Evolutionary conservation across 1,140 invertebrate genomes (phyloP), one percentile per base, ranked within the genome.

Genomic region (Ceratoteleas bidentatus): DNA sequence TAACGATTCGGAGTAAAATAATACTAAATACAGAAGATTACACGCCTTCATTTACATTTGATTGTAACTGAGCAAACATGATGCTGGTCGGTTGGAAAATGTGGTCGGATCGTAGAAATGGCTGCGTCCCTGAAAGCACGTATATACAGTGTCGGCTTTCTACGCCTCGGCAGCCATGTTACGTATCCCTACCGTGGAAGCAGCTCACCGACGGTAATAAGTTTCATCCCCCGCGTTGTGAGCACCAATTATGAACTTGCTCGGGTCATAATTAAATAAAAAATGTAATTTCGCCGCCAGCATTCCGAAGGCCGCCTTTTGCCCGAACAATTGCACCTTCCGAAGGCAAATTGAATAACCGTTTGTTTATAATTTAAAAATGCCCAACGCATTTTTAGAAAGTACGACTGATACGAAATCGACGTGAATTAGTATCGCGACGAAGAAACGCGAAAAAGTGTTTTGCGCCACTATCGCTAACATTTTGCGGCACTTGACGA

Each of bases 171-270:
- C 85, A 74, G 83, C 82, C 82, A 85, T 88, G 83, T 85, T 87
- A 87, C 79, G 72, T 74, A 85, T 87, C 82, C 80, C 80, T 61
- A 84, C 65, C 83, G 58, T 45, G 74, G 83, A 84, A 85, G 84
- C 87, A 84, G 83, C 85, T 87, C 74, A 83, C 85, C 87, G 84
- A 86, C 85, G 88, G 66, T 80, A 90, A 90, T 90, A 90, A 90
- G 88, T 88, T 90, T 90, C 88, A 90, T 90, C 89, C 89, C 85
- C 88, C 89, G 86, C 89, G 89, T 90, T 88, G 89, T 90, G 89
- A 90, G 89, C 87, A 90, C 89, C 89, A 89, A 90, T 90, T 90
- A 90, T 90, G 88, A 90, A 90, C 88, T 90, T 82, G 82, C 89
- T 88, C 83, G 53, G 64, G 81, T 83, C 72, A 84, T 89, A 89